Conservation (phyloP, 2,113 vertebrate species). For the Microcebus lehilahytsara region DNA sequence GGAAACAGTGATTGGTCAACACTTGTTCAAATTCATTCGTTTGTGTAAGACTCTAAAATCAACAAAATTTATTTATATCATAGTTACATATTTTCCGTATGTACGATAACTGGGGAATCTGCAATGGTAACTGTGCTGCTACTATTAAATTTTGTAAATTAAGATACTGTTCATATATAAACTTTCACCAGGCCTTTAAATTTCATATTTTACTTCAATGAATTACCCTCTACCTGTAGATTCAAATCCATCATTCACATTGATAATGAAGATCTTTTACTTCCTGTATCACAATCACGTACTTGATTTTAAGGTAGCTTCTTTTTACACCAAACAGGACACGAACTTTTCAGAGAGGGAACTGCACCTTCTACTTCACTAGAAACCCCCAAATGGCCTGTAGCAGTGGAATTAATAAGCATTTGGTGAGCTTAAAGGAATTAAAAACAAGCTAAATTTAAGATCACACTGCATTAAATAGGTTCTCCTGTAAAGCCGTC, state of each 20-base stretch:
- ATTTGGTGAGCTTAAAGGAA: not conserved
- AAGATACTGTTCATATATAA: not conserved
- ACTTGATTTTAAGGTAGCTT: not conserved
- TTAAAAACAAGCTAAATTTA: conserved; percentile 41
- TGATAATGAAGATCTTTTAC: not conserved
- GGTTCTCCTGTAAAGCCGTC: not conserved
- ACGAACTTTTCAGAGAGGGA: not conserved
- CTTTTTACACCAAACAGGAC: conserved; percentile 4
- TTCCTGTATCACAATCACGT: not conserved
- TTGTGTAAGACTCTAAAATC: not conserved
- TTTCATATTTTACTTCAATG: not conserved
- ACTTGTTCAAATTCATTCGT: conserved; percentile 7
- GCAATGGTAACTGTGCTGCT: not conserved
- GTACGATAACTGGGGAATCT: not conserved
- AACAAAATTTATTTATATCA: not conserved
- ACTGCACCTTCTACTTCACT: not conserved
- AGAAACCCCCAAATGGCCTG: not conserved
- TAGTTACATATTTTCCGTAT: not conserved
- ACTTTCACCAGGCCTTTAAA: not conserved
- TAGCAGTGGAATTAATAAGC: conserved; percentile 13
- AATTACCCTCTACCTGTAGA: not conserved
- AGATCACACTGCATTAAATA: not conserved
- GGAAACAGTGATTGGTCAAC: not conserved
- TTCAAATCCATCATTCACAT: not conserved
- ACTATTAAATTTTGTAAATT: not conserved